Conservation (phyloP, 2,797 vertebrate genomes). For the Enteromius fasciolatus region DNA sequence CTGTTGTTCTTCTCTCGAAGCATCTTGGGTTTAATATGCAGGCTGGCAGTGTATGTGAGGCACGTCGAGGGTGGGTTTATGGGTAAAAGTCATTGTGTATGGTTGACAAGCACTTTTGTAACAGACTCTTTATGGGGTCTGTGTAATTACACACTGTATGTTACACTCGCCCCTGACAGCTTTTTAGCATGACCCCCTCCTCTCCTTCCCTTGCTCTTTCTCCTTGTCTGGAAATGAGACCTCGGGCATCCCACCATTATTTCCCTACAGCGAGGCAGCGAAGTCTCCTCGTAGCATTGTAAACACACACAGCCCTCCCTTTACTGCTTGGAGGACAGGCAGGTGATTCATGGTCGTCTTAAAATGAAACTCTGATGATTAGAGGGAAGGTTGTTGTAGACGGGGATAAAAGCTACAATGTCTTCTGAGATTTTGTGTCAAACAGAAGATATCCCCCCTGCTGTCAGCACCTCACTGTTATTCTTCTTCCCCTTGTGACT, state of each 20-base stretch:
- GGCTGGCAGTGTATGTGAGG: neutral
- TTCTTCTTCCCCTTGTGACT: conserved; percentile 39
- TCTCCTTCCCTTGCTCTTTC: neutral
- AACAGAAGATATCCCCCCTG: conserved; percentile 1
- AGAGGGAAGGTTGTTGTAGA: neutral
- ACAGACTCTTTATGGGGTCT: conserved; percentile 46
- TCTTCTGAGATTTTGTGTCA: neutral
- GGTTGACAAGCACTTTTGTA: conserved; percentile 54
- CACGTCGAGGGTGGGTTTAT: neutral
- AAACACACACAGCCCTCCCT: neutral
- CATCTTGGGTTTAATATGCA: conserved; percentile 44
- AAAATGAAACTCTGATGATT: neutral
- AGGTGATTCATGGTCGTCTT: conserved; percentile 2
- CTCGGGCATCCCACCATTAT: conserved; percentile 17
- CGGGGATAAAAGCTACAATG: neutral
- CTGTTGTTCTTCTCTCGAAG: conserved; percentile 37
- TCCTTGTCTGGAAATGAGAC: conserved; percentile 10
- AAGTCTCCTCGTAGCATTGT: neutral
- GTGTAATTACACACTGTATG: conserved; percentile 57
- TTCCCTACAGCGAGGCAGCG: conserved; percentile 17
- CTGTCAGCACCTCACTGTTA: conserved; percentile 43
- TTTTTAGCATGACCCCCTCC: conserved; percentile 32
- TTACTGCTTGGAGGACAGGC: conserved; percentile 10
- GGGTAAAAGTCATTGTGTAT: conserved; percentile 42
- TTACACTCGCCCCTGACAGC: conserved; percentile 27